These are phyloP conservation scores for Meiosimyza platycephala DNA, from an alignment of 2,888 invertebrate genomes.

Conservation along the genomic window DNA sequence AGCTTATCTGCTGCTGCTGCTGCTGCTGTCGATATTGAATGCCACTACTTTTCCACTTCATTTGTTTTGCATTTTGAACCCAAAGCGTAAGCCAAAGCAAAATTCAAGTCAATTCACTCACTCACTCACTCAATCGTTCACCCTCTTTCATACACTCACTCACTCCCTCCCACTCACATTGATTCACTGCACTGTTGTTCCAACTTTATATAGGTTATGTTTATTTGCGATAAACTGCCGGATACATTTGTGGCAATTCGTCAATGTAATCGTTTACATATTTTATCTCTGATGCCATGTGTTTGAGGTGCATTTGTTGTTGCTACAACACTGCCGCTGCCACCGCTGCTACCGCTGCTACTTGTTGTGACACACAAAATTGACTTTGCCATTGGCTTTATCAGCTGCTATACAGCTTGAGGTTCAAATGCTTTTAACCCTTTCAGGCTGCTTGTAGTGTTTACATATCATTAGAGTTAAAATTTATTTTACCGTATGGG, in stretches of 20 bases:
- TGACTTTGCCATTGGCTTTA: too few relatives aligned
- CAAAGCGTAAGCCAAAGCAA: neutral
- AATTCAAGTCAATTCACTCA: neutral
- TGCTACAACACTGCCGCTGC: constrained; percentile 20
- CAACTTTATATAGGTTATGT: constrained; percentile 8
- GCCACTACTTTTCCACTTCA: constrained; percentile 25
- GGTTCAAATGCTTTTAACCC: neutral
- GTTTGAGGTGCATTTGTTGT: constrained; percentile 4
- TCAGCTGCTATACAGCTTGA: too few relatives aligned
- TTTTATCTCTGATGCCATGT: constrained; percentile 20
- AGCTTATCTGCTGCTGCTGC: neutral
- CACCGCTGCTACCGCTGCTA: neutral
- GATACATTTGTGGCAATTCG: constrained; percentile 27
- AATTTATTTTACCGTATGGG: neutral
- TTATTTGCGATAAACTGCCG: constrained; percentile 26
- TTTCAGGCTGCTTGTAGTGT: constrained; percentile 14
- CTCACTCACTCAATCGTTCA: too few relatives aligned
- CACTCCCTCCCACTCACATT: too few relatives aligned
- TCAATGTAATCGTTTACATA: constrained; percentile 34
- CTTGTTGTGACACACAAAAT: neutral
- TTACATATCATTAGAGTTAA: constrained; percentile 28
- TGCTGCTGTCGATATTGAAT: neutral
- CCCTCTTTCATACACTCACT: too few relatives aligned
- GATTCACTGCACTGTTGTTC: too few relatives aligned
- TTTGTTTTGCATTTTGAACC: constrained; percentile 20